Percentiles rank a stretch among this genome's conserved stretches.
These are phyloP conservation scores for Oreohelix idahoensis DNA, from an alignment of 1,140 invertebrate species.

Conservation along the genomic window DNA sequence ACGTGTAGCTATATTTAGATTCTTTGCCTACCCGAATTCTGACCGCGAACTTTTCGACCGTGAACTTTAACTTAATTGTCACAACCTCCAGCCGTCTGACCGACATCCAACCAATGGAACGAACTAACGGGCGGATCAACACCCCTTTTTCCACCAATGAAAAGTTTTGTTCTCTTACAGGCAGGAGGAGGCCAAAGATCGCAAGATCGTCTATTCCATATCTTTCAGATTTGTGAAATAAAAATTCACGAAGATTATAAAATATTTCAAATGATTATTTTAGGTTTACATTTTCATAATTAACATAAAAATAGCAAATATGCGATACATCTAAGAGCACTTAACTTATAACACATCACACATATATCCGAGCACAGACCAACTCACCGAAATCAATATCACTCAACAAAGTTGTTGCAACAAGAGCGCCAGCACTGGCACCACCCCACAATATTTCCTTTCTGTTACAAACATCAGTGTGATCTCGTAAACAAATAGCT, in stretches of 20 bases:
- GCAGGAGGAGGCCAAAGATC: too few relatives aligned
- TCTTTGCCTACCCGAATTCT: neutral
- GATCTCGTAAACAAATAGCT: conserved; percentile 95
- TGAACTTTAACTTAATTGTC: too few relatives aligned
- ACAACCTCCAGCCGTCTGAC: neutral
- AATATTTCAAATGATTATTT: too few relatives aligned
- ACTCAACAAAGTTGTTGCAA: conserved; percentile 89
- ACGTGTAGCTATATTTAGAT: neutral
- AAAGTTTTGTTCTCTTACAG: too few relatives aligned
- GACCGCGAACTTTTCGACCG: neutral
- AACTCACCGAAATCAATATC: conserved; percentile 91
- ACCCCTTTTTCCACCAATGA: conserved; percentile 2
- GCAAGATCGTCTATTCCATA: too few relatives aligned
- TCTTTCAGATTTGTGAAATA: too few relatives aligned
- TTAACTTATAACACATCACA: too few relatives aligned
- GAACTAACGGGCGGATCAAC: neutral
- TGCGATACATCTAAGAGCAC: too few relatives aligned
- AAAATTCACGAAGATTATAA: too few relatives aligned
- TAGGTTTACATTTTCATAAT: too few relatives aligned
- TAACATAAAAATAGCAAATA: too few relatives aligned
- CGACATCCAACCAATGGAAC: conserved; percentile 14
- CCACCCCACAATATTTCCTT: conserved; percentile 91
- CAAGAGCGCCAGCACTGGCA: conserved; percentile 95
- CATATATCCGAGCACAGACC: too few relatives aligned
- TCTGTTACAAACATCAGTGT: conserved; percentile 90